phyloP scores from a whole-genome alignment of 1,140 invertebrate species.

The Parapsyche elsis region DNA sequence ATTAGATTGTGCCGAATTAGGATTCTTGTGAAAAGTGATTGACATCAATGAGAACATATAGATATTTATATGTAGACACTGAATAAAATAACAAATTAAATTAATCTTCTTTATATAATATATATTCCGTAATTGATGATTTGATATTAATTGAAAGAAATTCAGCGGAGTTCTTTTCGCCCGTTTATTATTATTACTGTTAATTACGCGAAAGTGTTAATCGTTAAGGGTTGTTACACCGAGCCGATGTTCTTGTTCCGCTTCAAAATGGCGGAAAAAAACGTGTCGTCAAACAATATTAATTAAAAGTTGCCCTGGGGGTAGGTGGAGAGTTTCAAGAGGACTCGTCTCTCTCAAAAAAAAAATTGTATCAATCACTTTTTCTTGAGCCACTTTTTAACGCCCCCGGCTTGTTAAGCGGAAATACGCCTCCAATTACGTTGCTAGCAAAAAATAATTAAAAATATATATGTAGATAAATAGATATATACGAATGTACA shows the following conservation, averaged over 20 bases:
- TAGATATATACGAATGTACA: neutral
- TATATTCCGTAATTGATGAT: neutral
- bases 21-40: too few species aligned
- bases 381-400: slow-evolving; percentile 30
- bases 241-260: slow-evolving; percentile 10
- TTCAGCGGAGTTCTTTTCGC: neutral
- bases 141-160: neutral
- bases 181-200: slow-evolving; percentile 7
- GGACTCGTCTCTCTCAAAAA: neutral
- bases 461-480: slow-evolving; percentile 13
- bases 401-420: slow-evolving; percentile 13
- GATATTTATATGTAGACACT: neutral
- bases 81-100: neutral
- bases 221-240: slow-evolving; percentile 34
- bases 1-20: too few species aligned
- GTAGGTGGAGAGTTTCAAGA: neutral
- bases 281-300: slow-evolving; percentile 53
- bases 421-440: slow-evolving; percentile 21
- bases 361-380: slow-evolving; percentile 22
- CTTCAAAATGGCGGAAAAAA: slow-evolving; percentile 37
- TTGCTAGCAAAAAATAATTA: neutral
- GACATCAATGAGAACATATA: neutral
- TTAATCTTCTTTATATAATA: too few species aligned
- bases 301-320: slow-evolving; percentile 50
- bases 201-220: slow-evolving; percentile 44